phyloP scores from a whole-genome alignment of 2,888 invertebrate species.

The Agriotes lineatus region DNA sequence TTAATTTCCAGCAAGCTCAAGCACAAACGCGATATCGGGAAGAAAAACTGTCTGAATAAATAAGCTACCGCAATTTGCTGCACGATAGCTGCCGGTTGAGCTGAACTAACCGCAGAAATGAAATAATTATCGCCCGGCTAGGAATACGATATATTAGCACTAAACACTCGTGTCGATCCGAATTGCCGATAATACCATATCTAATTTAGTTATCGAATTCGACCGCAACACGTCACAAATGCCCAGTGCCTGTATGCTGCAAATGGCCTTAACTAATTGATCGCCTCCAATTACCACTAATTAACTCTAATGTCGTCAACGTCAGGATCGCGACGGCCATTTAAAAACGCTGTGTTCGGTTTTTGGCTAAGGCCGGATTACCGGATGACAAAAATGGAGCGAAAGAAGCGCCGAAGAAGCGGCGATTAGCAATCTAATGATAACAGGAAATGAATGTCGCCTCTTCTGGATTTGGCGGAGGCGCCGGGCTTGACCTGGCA shows the following conservation, averaged over 20 bases:
- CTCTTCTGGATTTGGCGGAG: background rate
- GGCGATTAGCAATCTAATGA: constrained; percentile 15
- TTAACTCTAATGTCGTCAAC: constrained; percentile 8
- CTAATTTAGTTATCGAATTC: constrained; percentile 37
- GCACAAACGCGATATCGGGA: constrained; percentile 11
- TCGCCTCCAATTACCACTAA: constrained; percentile 35
- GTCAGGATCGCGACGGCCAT: constrained; percentile 5
- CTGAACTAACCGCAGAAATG: constrained; percentile 19
- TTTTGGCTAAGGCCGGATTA: constrained; percentile 8
- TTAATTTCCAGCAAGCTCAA: constrained; percentile 2
- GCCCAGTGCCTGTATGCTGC: constrained; percentile 6
- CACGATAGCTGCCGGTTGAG: constrained; percentile 13
- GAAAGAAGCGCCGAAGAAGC: constrained; percentile 20
- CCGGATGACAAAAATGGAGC: constrained; percentile 6
- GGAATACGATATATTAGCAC: constrained; percentile 29
- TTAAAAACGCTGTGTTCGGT: constrained; percentile 1
- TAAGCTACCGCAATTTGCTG: constrained; percentile 10
- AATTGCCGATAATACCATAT: constrained; percentile 36
- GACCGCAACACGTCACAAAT: constrained; percentile 37
- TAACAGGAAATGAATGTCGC: constrained; percentile 9
- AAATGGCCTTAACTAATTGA: constrained; percentile 40
- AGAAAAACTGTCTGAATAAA: constrained; percentile 22
- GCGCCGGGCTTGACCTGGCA: no score
- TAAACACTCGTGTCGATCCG: constrained; percentile 34
- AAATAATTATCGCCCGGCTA: constrained; percentile 29